These are phyloP conservation scores for Anseranas semipalmata DNA, from an alignment of 2,113 vertebrate species.

Conservation along the genomic window DNA sequence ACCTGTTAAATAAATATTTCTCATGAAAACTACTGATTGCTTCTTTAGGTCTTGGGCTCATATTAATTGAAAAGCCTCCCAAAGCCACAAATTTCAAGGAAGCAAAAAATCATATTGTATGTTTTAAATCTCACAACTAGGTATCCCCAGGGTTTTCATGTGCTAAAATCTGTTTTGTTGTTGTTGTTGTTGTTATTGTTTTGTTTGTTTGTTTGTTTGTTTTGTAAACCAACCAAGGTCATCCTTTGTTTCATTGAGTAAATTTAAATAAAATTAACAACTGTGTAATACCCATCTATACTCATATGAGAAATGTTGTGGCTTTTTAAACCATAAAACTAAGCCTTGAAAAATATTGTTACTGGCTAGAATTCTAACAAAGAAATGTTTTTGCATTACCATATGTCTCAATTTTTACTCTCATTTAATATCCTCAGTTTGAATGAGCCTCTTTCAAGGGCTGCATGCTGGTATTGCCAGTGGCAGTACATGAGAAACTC, in stretches of 20 bases:
- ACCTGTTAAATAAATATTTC: not conserved
- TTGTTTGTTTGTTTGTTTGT: too few relatives aligned
- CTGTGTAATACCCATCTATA: not conserved
- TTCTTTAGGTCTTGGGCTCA: not conserved
- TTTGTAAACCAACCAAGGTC: not conserved
- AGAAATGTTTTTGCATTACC: not conserved
- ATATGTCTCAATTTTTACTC: not conserved
- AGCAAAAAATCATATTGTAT: not conserved
- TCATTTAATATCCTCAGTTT: not conserved
- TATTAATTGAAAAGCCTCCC: not conserved
- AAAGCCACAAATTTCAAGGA: not conserved
- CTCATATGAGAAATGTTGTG: not conserved
- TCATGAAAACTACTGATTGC: not conserved
- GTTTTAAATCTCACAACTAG: not conserved
- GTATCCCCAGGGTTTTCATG: not conserved
- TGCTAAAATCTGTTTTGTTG: not conserved
- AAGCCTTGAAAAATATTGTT: not conserved
- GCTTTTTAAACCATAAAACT: not conserved
- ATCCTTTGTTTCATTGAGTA: not conserved
- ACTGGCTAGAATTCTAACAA: not conserved
- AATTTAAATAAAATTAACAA: slow-evolving; percentile 19
- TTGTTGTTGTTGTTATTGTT: too few relatives aligned
- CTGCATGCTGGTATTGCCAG: not conserved
- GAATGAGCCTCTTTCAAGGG: not conserved
- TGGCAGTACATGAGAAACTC: not conserved